Evolutionary conservation across 1,140 invertebrate species (phyloP).

Genomic region (Bombus balteatus): DNA sequence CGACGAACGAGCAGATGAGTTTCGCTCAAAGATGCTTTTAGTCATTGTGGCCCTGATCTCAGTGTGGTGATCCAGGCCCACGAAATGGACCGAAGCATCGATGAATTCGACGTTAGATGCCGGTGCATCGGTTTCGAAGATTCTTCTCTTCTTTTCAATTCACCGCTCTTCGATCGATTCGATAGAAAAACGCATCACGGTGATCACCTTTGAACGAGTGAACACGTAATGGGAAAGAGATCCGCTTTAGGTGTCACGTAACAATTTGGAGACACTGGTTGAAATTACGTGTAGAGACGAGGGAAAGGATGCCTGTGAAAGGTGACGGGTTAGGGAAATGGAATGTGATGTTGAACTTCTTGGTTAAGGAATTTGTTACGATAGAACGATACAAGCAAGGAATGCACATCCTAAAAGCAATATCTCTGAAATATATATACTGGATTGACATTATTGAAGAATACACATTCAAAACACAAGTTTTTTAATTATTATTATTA

Average conservation of each 20-base stretch:
- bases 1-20: constrained; percentile 69
- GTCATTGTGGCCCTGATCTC: constrained; percentile 64
- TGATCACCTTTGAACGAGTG: not conserved
- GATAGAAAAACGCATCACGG: constrained; percentile 23
- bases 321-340: not conserved
- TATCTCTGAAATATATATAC: no score
- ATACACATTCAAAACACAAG: no score
- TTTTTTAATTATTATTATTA: no score
- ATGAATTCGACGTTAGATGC: constrained; percentile 51
- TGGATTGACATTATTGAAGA: no score
- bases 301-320: no score
- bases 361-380: not conserved
- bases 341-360: not conserved
- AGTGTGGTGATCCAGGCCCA: constrained; percentile 10
- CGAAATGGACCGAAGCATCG: constrained; percentile 11
- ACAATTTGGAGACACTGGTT: not conserved
- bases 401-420: no score
- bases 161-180: constrained; percentile 40
- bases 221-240: not conserved
- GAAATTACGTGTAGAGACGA: not conserved
- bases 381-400: not conserved
- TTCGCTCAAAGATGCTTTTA: constrained; percentile 72
- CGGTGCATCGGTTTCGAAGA: constrained; percentile 6
- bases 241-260: not conserved
- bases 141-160: constrained; percentile 9